Base-by-base conservation (phyloP, 2,888 invertebrate species). In the Orthosia gothica region DNA sequence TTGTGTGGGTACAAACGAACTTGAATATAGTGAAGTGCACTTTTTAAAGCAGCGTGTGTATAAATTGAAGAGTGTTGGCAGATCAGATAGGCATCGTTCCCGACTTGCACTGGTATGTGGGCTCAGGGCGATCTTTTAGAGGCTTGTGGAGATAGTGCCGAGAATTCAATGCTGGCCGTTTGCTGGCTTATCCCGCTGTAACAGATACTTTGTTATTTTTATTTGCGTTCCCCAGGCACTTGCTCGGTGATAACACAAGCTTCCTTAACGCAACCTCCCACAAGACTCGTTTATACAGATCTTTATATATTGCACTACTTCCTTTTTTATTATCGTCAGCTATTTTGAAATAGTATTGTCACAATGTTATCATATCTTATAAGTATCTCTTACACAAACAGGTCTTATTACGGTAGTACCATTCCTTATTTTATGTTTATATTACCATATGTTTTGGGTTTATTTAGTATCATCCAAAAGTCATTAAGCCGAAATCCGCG, bases 151-250 rank as follows among this genome's bases (percentile, higher is more conserved):
- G 94, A 94, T 93, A 93, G 93, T 89, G 85, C 87, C 89, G 88
- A 89, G 92, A 93, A 94, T 94, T 95, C 94, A 95, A 94, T 93
- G 93, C 91, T 92, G 90, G 90, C 93, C 92, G 91, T 92, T 93
- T 92, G 87, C 88, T 85, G 89, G 93, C 92, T 95, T 93, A 94
- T 94, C 94, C 92, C 90, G 87, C 88, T 90, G 90, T 92, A 92
- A 92, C 92, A 90, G 91, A 93, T 92, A 94, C 92, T 93, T 92
- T 90, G 89, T 91, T 93, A 91, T 92, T 91, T 91, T 92, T 92
- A 91, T 92, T 91, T 89, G 80, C 84, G 81, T 88, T 85, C 85
- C 87, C 83, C 47, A 85, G 81, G 87, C 88, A 84, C 85, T 86
- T 89, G 85, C 79, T 83, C 83, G 81, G 85, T 88, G 92, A 92